Conservation (phyloP, 2,888 invertebrate genomes). For the Lysandra bellargus region DNA sequence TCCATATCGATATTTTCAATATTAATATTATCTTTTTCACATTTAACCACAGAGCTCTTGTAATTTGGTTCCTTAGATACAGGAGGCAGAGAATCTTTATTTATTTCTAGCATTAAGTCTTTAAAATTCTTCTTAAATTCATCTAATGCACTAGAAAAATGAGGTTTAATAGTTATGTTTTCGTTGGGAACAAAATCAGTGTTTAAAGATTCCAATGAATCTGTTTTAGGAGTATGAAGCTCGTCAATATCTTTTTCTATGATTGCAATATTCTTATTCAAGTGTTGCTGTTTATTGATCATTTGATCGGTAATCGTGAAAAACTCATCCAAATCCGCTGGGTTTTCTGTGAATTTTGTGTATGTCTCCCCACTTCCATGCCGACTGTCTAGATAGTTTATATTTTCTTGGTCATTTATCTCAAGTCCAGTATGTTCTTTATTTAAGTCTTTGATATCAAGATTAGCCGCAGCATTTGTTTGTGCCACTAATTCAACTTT, state of each 20-base stretch:
- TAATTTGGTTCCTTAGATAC: slow-evolving; percentile 42
- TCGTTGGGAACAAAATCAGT: slow-evolving; percentile 41
- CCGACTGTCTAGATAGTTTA: slow-evolving; percentile 51
- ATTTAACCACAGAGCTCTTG: slow-evolving; percentile 39
- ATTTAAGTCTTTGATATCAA: slow-evolving; percentile 55
- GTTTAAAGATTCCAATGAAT: slow-evolving; percentile 63
- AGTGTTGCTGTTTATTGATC: slow-evolving; percentile 50
- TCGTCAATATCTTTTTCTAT: slow-evolving; percentile 50
- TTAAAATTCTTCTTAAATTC: slow-evolving; percentile 64
- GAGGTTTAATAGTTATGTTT: slow-evolving; percentile 45
- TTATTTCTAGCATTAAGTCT: slow-evolving; percentile 54
- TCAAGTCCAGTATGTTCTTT: slow-evolving; percentile 54
- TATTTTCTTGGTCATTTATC: slow-evolving; percentile 44
- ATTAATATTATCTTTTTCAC: not conserved
- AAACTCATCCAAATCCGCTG: slow-evolving; percentile 70
- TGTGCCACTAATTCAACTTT: not conserved
- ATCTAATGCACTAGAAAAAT: slow-evolving; percentile 61
- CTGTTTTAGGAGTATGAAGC: slow-evolving; percentile 67
- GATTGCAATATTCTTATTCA: slow-evolving; percentile 38
- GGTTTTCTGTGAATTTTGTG: slow-evolving; percentile 70
- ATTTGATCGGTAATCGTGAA: slow-evolving; percentile 68
- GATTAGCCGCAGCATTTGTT: slow-evolving; percentile 43
- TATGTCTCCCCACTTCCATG: slow-evolving; percentile 73
- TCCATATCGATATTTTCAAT: slow-evolving; percentile 54
- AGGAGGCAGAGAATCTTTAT: slow-evolving; percentile 34